A percentile compares a stretch with the other conserved stretches of the same genome.
phyloP scores from a whole-genome alignment of 2,888 invertebrate genomes.

The Trichopoda pennipes region DNA sequence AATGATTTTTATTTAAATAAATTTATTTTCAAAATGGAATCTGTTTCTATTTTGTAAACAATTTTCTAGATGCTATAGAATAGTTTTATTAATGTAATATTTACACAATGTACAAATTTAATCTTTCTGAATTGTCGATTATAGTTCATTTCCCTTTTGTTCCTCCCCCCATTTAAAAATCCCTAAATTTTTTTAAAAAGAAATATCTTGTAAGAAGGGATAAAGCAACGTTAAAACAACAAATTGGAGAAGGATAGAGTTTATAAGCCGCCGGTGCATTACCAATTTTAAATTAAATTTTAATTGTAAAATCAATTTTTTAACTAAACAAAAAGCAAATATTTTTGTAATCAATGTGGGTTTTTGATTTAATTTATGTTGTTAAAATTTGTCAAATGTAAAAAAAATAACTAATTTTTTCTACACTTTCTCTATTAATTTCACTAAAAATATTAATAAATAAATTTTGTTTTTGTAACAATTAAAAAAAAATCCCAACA shows the following conservation, averaged over 20 bases:
- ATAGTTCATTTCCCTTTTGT: conserved; percentile 51
- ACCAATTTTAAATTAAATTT: conserved; percentile 36
- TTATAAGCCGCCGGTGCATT: conserved; percentile 66
- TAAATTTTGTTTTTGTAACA: conserved; percentile 54
- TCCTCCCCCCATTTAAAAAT: conserved; percentile 1
- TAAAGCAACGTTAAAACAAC: conserved; percentile 48
- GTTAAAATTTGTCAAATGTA: conserved; percentile 40
- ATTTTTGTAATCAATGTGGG: conserved; percentile 47
- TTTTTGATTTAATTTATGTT: conserved; percentile 46
- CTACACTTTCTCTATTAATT: conserved; percentile 25
- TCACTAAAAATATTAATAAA: conserved; percentile 39
- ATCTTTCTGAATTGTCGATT: conserved; percentile 56
- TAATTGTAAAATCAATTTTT: conserved; percentile 58
- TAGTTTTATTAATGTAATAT: conserved; percentile 3
- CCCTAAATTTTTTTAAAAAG: neutral
- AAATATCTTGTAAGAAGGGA: neutral
- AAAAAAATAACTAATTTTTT: conserved; percentile 45
- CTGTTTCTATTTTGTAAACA: neutral
- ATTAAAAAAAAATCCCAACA: conserved; percentile 40
- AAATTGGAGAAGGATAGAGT: conserved; percentile 80
- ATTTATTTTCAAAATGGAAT: too few species aligned
- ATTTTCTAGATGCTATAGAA: neutral
- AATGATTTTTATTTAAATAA: too few species aligned
- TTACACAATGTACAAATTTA: conserved; percentile 57
- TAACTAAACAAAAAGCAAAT: conserved; percentile 27